phyloP scores from a whole-genome alignment of 2,113 vertebrate genomes.

The Colistium nudipinnis region DNA sequence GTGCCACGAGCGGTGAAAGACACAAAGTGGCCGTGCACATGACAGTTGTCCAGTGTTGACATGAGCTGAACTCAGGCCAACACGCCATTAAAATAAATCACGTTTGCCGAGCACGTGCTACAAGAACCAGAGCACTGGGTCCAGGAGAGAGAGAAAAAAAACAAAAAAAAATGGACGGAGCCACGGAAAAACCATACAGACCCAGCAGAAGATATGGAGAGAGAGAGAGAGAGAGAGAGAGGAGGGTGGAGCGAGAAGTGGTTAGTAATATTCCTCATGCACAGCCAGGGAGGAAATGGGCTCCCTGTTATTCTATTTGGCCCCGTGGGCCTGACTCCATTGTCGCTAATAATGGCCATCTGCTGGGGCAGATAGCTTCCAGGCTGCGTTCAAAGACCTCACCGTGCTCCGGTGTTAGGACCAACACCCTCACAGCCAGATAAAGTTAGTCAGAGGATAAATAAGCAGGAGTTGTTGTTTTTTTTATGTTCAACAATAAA shows the following conservation, averaged over 20 bases:
- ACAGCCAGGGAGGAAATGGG: constrained; percentile 56
- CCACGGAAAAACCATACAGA: constrained; percentile 52
- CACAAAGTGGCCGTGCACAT: constrained; percentile 23
- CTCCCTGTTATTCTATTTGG: constrained; percentile 62
- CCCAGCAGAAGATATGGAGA: constrained; percentile 27
- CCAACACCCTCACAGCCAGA: not conserved
- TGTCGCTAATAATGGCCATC: constrained; percentile 76
- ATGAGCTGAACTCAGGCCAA: constrained; percentile 20
- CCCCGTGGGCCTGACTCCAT: constrained; percentile 42
- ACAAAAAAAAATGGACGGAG: constrained; percentile 20
- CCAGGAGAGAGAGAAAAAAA: not conserved
- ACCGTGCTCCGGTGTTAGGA: constrained; percentile 3
- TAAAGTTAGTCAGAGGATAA: not conserved
- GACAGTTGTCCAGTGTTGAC: constrained; percentile 39
- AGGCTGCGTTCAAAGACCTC: constrained; percentile 57
- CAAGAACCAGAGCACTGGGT: constrained; percentile 27
- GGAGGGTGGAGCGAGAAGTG: constrained; percentile 1
- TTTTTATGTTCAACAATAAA: no score
- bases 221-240: not conserved
- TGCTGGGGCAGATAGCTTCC: constrained; percentile 62
- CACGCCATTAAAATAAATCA: constrained; percentile 42
- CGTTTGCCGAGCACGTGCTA: constrained; percentile 47
- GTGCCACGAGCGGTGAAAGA: constrained; percentile 3
- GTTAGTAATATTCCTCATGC: constrained; percentile 20
- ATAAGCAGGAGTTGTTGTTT: no score